Evolutionary conservation across 64 coral and sea anemone species (phyloP).

Genomic region (Stylophora pistillata): DNA sequence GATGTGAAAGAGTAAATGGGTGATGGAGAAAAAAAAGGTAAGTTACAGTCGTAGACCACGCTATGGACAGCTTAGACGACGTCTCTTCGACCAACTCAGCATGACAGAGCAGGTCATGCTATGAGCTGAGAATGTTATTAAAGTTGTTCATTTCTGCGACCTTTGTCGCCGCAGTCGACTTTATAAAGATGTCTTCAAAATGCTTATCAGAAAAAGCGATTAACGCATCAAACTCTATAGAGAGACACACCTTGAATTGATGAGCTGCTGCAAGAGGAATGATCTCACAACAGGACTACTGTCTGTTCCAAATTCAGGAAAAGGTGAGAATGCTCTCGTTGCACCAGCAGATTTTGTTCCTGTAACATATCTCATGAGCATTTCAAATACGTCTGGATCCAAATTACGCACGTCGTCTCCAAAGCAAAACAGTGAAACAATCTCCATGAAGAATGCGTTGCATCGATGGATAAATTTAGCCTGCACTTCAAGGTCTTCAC

Average conservation of each 20-base stretch:
- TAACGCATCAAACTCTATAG: too few species aligned
- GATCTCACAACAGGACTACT: slow-evolving; percentile 74
- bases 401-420: neutral
- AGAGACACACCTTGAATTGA: slow-evolving; percentile 32
- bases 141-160: too few species aligned
- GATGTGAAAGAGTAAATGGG: too few species aligned
- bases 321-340: slow-evolving; percentile 68
- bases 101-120: too few species aligned
- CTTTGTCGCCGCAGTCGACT: too few species aligned
- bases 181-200: too few species aligned
- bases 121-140: too few species aligned
- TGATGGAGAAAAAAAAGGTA: too few species aligned
- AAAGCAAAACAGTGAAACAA: slow-evolving; percentile 80
- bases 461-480: slow-evolving; percentile 49
- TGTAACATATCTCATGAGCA: slow-evolving; percentile 63
- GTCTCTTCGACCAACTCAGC: too few species aligned
- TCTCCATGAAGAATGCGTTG: slow-evolving; percentile 86
- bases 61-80: too few species aligned
- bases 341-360: neutral
- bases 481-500: neutral
- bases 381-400: slow-evolving; percentile 64
- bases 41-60: too few species aligned
- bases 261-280: slow-evolving; percentile 76
- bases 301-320: slow-evolving; percentile 53
- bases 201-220: too few species aligned